Base-by-base conservation (phyloP, 2,113 vertebrate species). In the Prolemur simus region DNA sequence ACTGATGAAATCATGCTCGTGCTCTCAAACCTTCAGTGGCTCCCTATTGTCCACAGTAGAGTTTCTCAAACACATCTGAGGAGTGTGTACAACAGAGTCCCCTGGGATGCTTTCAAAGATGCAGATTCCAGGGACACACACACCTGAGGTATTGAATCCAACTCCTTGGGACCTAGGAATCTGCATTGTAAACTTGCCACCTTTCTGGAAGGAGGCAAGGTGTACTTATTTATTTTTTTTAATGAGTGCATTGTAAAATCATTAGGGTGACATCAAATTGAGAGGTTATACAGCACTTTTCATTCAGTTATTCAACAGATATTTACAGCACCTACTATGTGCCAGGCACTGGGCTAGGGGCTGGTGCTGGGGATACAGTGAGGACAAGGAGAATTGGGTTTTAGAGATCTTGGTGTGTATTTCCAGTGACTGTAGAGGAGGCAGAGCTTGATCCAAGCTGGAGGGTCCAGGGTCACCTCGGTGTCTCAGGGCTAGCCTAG, bases 211-310 rank as follows among this genome's bases (percentile, higher is more conserved):
- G 54, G 49, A 56, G 52, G 17, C 39, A 39, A 68, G 25, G 29
- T 87, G 29, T n/a, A 15, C 13, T 66, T 66, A 17, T 6, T 60
- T 68, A 45, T 47, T 3, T 21, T 77, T 49, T 68, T 18, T 7
- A 73, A 34, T 23, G 71, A 60, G 58, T 34, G 15, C 17, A 0
- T 4, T 5, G 42, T 49, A 11, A 49, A 34, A 13, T 39, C 64
- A 2, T 15, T 2, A 20, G 20, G 13, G 25, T 69, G 42, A 18
- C 3, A 6, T n/a, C 1, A 1, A 13, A 39, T 3, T 11, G 56
- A 10, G 47, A 12, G 20, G 5, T 6, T 21, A 29, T 7, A n/a
- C 6, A 66, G 20, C 5, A 1, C 12, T 78, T 20, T 47, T 60
- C 42, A 8, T 6, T 68, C 27, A 2, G 25, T 34, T 17, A 49